Percentiles rank a stretch among this genome's conserved stretches.
phyloP scores from a whole-genome alignment of 2,888 invertebrate species.

The Hyalella azteca region DNA sequence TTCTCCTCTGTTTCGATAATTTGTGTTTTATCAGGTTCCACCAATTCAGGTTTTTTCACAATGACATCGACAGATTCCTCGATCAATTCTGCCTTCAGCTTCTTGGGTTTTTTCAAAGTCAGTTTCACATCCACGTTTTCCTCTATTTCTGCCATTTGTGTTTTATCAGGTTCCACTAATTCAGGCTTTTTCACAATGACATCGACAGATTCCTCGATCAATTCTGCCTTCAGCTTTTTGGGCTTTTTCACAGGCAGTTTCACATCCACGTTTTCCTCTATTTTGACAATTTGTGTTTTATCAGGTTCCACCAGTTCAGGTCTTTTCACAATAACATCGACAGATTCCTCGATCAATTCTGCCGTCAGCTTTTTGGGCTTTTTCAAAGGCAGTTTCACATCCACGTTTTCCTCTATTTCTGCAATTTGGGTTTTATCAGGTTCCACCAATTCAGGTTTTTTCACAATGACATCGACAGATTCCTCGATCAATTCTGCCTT shows the following conservation, averaged over 20 bases:
- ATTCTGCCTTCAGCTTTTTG: conserved; percentile 55
- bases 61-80: conserved; percentile 62
- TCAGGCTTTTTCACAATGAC: conserved; percentile 67
- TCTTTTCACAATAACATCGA: too few species aligned
- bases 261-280: conserved; percentile 53
- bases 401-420: too few species aligned
- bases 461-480: too few species aligned
- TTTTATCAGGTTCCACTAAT: conserved; percentile 59
- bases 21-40: conserved; percentile 57
- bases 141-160: background rate
- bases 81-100: conserved; percentile 62
- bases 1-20: conserved; percentile 62
- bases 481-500: too few species aligned
- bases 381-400: too few species aligned
- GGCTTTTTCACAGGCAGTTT: conserved; percentile 40
- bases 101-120: conserved; percentile 36
- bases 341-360: too few species aligned
- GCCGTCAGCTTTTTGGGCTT: too few species aligned
- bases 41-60: conserved; percentile 33
- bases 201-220: conserved; percentile 68
- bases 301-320: conserved; percentile 59
- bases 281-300: conserved; percentile 61
- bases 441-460: too few species aligned
- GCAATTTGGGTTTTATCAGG: too few species aligned
- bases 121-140: conserved; percentile 35